phyloP scores from a whole-genome alignment of 2,797 vertebrate genomes.

The Lutjanus argentimaculatus region DNA sequence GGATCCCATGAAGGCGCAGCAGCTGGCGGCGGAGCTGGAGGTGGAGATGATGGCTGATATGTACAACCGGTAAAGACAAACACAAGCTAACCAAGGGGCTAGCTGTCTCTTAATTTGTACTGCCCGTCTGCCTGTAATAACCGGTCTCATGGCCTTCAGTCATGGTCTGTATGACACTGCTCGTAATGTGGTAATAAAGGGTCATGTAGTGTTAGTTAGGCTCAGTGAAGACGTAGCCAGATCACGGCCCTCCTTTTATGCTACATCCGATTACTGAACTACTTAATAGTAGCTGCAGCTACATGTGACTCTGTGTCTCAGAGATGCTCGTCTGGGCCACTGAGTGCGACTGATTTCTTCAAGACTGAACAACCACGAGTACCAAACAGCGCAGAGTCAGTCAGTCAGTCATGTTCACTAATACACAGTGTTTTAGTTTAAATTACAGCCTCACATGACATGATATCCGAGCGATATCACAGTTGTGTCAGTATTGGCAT shows the following conservation, averaged over 20 bases:
- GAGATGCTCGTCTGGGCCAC: too few relatives aligned
- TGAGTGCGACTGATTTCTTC: neutral
- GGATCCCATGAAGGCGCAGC: constrained; percentile 96
- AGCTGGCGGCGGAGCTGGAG: constrained; percentile 96
- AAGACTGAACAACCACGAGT: neutral
- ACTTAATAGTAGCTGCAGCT: too few relatives aligned
- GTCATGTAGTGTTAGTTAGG: fast-evolving
- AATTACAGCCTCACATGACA: neutral
- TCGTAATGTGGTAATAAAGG: neutral
- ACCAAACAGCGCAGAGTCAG: too few relatives aligned
- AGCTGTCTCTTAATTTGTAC: neutral
- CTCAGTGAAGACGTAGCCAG: neutral
- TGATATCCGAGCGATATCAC: too few relatives aligned
- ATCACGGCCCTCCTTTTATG: neutral
- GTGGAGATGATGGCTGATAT: constrained; percentile 99
- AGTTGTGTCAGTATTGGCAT: too few relatives aligned
- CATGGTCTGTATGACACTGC: fast-evolving
- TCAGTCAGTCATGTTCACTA: neutral
- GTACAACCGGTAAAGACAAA: constrained; percentile 93
- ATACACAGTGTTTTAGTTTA: neutral
- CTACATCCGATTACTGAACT: neutral
- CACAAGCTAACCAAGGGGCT: constrained; percentile 28
- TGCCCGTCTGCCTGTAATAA: fast-evolving
- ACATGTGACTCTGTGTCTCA: neutral
- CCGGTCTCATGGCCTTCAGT: neutral